Conservation (phyloP, 2,113 vertebrate species). For the Eurypyga helias region DNA sequence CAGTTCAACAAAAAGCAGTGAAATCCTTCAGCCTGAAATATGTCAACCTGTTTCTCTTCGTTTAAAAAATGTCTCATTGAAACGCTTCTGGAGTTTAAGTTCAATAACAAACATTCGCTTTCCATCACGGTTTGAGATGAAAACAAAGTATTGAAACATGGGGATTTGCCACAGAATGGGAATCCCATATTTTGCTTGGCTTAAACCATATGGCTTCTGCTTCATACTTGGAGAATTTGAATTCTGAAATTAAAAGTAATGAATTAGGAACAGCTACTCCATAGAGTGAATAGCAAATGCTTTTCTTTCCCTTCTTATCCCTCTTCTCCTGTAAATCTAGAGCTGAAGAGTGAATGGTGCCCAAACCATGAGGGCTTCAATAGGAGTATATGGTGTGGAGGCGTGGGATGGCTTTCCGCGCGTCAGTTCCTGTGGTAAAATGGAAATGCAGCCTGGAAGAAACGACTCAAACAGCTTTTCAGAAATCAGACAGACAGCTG, state of each 20-base stretch:
- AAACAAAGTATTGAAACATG: neutral
- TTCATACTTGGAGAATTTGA: neutral
- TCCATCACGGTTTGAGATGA: neutral
- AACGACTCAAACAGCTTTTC: neutral
- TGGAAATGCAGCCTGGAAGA: neutral
- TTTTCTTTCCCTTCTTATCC: neutral
- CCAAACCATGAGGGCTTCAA: neutral
- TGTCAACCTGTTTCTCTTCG: neutral
- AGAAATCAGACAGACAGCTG: neutral
- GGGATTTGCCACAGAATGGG: neutral
- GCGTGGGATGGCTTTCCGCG: neutral
- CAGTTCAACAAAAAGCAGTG: neutral
- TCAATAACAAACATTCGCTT: slow-evolving; percentile 22
- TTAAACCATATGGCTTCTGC: neutral
- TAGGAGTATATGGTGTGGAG: neutral
- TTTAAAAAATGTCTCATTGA: neutral
- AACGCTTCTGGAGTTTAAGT: neutral
- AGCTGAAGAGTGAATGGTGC: neutral
- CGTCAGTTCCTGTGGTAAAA: neutral
- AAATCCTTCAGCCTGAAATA: slow-evolving; percentile 15
- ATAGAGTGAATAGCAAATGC: neutral
- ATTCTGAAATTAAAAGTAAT: neutral
- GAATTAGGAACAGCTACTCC: neutral
- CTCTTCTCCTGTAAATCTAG: neutral
- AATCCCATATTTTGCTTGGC: neutral